Conservation (phyloP, 2,113 vertebrate species). For the Cepphus grylle region DNA sequence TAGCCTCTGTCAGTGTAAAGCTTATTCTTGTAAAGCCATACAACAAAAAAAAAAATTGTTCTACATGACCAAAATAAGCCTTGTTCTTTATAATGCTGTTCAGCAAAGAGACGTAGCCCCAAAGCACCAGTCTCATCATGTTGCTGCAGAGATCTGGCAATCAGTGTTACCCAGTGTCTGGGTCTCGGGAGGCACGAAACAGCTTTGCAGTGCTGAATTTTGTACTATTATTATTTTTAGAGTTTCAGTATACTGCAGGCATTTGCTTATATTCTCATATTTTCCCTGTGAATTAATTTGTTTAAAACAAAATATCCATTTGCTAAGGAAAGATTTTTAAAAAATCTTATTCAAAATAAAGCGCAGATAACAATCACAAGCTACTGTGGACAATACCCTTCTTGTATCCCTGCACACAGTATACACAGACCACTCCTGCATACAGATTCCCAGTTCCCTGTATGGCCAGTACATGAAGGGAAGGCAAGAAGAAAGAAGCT, state of each 20-base stretch:
- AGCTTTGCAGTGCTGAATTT: neutral
- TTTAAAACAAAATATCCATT: neutral
- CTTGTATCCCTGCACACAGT: neutral
- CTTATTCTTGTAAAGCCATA: neutral
- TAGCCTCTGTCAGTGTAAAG: neutral
- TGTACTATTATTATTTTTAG: neutral
- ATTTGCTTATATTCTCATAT: neutral
- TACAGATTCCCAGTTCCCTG: neutral
- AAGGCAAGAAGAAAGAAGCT: neutral
- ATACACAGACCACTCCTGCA: neutral
- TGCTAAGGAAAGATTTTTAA: neutral
- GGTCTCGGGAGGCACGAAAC: neutral
- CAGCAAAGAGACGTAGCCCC: neutral
- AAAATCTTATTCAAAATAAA: neutral
- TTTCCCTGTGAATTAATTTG: neutral
- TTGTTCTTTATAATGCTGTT: neutral
- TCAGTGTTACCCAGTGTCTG: neutral
- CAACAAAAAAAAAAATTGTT: neutral
- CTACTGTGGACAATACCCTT: neutral
- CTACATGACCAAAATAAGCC: neutral
- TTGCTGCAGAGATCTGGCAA: neutral
- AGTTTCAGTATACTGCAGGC: neutral
- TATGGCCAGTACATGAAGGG: neutral
- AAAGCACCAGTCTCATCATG: neutral
- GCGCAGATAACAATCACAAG: neutral